phyloP scores from a whole-genome alignment of 2,888 invertebrate genomes.

The Polia nebulosa region DNA sequence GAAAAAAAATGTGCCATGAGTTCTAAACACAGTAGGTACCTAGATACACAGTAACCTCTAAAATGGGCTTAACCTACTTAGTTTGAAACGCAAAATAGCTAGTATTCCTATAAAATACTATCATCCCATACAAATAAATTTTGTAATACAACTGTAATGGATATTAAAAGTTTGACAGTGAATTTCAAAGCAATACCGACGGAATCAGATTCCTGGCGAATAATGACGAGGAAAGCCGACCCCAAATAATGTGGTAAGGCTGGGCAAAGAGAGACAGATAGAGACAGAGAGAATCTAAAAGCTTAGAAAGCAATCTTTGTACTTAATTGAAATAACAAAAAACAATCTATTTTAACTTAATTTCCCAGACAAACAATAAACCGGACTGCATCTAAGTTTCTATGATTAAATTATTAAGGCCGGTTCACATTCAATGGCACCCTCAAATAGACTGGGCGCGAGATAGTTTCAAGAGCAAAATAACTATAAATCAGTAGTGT shows the following conservation, averaged over 20 bases:
- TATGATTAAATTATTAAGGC: slow-evolving; percentile 53
- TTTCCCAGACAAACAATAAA: slow-evolving; percentile 34
- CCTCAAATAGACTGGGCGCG: slow-evolving; percentile 64
- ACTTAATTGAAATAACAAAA: slow-evolving; percentile 1
- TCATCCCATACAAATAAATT: too few relatives aligned
- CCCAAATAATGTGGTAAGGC: too few relatives aligned
- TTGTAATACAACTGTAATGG: too few relatives aligned
- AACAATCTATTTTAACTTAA: slow-evolving; percentile 4
- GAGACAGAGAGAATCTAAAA: neutral
- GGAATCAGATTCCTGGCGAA: too few relatives aligned
- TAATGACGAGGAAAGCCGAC: too few relatives aligned
- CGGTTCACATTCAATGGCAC: slow-evolving; percentile 58
- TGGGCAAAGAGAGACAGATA: too few relatives aligned
- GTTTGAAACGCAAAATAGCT: neutral
- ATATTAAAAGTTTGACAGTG: too few relatives aligned
- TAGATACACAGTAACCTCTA: neutral
- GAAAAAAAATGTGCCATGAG: too few relatives aligned
- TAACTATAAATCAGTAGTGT: slow-evolving; percentile 83
- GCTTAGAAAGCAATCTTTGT: neutral
- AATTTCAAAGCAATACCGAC: too few relatives aligned
- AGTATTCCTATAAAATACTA: too few relatives aligned
- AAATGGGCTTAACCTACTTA: neutral
- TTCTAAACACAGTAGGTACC: too few relatives aligned
- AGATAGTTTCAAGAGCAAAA: slow-evolving; percentile 86
- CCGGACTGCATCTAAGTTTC: slow-evolving; percentile 28